phyloP scores from a whole-genome alignment of 2,797 vertebrate species.

The Helostoma temminkii region DNA sequence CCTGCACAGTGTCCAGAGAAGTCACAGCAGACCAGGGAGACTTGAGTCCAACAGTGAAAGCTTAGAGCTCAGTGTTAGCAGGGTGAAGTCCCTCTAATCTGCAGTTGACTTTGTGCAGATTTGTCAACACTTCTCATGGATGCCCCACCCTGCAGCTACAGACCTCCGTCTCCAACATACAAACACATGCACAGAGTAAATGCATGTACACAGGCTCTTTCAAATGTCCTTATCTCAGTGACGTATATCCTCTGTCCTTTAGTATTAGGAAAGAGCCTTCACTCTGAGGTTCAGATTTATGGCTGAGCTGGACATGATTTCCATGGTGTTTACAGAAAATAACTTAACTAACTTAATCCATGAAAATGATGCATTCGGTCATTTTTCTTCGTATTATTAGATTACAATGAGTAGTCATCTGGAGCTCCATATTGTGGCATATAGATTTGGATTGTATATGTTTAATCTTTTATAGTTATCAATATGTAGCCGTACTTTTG shows the following conservation, averaged over 20 bases:
- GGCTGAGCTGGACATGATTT: neutral
- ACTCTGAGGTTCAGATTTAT: neutral
- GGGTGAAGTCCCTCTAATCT: conserved; percentile 73
- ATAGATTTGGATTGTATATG: too few species aligned
- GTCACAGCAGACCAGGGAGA: conserved; percentile 26
- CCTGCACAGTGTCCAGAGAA: conserved; percentile 3
- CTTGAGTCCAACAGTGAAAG: conserved; percentile 53
- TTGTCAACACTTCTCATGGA: conserved; percentile 55
- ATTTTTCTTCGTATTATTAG: too few species aligned
- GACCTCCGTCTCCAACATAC: neutral
- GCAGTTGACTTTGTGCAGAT: conserved; percentile 68
- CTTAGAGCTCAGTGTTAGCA: conserved; percentile 61
- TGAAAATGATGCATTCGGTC: too few species aligned
- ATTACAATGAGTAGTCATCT: too few species aligned
- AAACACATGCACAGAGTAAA: neutral
- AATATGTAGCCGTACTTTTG: too few species aligned
- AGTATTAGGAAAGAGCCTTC: neutral
- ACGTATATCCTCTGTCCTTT: conserved; percentile 28
- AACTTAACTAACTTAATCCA: too few species aligned
- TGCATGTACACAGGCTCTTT: neutral
- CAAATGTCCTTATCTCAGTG: conserved; percentile 4
- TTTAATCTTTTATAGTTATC: too few species aligned
- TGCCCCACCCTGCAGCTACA: conserved; percentile 10
- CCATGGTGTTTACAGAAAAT: too few species aligned
- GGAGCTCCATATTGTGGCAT: too few species aligned